phyloP scores from a whole-genome alignment of 2,113 vertebrate species.

The Gracilinanus agilis region DNA sequence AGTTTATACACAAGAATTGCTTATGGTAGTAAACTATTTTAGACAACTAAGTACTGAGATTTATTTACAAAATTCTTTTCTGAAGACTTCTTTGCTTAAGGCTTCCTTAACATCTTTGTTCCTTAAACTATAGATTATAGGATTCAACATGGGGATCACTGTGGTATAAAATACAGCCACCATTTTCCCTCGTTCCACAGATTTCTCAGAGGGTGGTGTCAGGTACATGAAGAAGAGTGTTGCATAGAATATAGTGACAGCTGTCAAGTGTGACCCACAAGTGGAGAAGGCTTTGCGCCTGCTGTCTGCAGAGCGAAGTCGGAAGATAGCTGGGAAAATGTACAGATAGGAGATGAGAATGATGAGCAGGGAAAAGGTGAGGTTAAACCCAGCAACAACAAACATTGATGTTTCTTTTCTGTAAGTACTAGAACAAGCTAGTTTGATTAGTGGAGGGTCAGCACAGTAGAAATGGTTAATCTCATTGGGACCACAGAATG shows the following conservation, averaged over 20 bases:
- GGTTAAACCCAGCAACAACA: slow-evolving; percentile 58
- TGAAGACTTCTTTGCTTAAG: slow-evolving; percentile 34
- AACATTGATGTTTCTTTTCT: slow-evolving; percentile 65
- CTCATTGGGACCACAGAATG: slow-evolving; percentile 71
- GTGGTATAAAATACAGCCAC: slow-evolving; percentile 72
- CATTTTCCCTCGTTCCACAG: slow-evolving; percentile 66
- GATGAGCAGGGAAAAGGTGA: slow-evolving; percentile 52
- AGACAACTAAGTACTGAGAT: background rate
- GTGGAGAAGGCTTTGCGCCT: slow-evolving; percentile 64
- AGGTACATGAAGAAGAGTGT: slow-evolving; percentile 75
- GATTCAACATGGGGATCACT: slow-evolving; percentile 73
- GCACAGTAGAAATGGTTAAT: slow-evolving; percentile 78
- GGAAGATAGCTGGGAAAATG: slow-evolving; percentile 59
- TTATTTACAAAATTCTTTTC: background rate
- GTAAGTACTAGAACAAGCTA: slow-evolving; percentile 67
- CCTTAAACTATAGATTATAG: slow-evolving; percentile 72
- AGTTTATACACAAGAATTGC: background rate
- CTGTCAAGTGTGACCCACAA: slow-evolving; percentile 65
- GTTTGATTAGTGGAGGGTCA: slow-evolving; percentile 48
- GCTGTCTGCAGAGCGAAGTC: slow-evolving; percentile 37
- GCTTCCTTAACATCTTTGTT: slow-evolving; percentile 74
- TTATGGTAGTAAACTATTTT: background rate
- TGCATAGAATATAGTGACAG: slow-evolving; percentile 65
- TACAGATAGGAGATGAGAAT: slow-evolving; percentile 70
- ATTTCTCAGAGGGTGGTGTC: slow-evolving; percentile 47